These are phyloP conservation scores for Hydractinia symbiolongicarpus DNA, from an alignment of 30 jellyfish, hydroid and myxozoan genomes.

Conservation along the genomic window DNA sequence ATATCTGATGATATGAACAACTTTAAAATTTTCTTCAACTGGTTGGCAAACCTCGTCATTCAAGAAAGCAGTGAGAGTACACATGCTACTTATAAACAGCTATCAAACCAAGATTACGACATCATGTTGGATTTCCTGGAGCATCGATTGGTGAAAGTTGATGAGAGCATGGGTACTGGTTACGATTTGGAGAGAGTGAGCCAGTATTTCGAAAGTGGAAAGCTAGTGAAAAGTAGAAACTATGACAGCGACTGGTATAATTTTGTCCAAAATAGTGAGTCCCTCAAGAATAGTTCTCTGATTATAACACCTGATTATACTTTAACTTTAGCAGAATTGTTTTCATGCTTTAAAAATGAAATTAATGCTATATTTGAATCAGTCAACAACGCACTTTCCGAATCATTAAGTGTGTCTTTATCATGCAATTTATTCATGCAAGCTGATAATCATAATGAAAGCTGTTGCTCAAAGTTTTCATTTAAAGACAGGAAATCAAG, in stretches of 20 bases:
- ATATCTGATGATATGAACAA: constrained; percentile 24
- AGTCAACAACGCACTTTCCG: neutral
- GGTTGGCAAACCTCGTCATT: constrained; percentile 25
- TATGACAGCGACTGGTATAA: constrained; percentile 17
- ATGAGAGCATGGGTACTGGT: constrained; percentile 7
- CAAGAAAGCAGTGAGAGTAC: constrained; percentile 10
- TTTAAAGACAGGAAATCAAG: neutral
- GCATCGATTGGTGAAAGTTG: constrained; percentile 14
- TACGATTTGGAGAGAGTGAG: constrained; percentile 34
- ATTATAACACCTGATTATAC: constrained; percentile 8
- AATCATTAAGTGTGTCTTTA: neutral
- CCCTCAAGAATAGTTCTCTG: constrained; percentile 6
- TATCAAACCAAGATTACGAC: constrained; percentile 25
- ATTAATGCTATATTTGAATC: neutral
- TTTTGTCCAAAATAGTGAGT: neutral
- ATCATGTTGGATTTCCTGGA: constrained; percentile 31
- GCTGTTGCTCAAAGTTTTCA: constrained; percentile 4
- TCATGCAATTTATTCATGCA: constrained; percentile 5
- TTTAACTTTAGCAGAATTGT: constrained; percentile 3
- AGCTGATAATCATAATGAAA: constrained; percentile 1
- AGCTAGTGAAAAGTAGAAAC: neutral
- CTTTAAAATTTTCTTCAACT: constrained; percentile 14
- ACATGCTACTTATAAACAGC: neutral
- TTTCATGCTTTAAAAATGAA: neutral
- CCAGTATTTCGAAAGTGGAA: constrained; percentile 21